Percentiles rank a stretch among this genome's conserved stretches.
Evolutionary conservation across 2,113 vertebrate genomes (phyloP).

Genomic region (Suncus etruscus): DNA sequence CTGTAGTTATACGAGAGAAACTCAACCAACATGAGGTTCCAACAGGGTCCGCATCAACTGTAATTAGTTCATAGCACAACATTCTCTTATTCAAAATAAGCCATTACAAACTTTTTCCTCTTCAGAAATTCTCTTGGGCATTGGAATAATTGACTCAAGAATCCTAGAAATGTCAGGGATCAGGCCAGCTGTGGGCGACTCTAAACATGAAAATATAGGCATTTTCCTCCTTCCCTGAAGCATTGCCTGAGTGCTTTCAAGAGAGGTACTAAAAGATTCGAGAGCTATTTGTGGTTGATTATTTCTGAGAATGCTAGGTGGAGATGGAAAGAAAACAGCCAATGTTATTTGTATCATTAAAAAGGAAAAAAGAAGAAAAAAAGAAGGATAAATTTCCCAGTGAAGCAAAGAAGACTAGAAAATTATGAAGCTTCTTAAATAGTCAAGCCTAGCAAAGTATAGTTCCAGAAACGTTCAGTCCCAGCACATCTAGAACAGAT

Average conservation of each 20-base stretch:
- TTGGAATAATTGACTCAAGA: constrained; percentile 38
- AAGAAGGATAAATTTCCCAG: background rate
- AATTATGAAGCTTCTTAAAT: background rate
- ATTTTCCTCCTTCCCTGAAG: constrained; percentile 33
- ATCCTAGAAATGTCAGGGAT: constrained; percentile 11
- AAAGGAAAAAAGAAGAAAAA: background rate
- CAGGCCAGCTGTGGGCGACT: background rate
- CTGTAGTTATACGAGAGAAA: no score
- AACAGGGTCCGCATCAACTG: no score
- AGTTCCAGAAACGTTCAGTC: background rate
- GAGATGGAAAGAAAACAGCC: constrained; percentile 39
- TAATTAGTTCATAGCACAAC: constrained; percentile 40
- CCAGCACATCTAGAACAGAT: background rate
- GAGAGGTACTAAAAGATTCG: constrained; percentile 41
- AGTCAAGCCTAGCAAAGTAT: constrained; percentile 29
- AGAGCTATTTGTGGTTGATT: constrained; percentile 66
- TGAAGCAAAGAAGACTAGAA: constrained; percentile 15
- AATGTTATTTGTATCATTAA: constrained; percentile 51
- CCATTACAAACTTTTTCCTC: background rate
- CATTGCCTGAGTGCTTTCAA: constrained; percentile 41
- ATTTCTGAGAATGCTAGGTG: constrained; percentile 67
- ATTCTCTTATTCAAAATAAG: constrained; percentile 26
- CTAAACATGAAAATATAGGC: background rate
- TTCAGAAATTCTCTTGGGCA: constrained; percentile 35
- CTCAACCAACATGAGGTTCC: no score